Evolutionary conservation across 2,113 vertebrate species (phyloP).

Genomic region (Proteles cristata): DNA sequence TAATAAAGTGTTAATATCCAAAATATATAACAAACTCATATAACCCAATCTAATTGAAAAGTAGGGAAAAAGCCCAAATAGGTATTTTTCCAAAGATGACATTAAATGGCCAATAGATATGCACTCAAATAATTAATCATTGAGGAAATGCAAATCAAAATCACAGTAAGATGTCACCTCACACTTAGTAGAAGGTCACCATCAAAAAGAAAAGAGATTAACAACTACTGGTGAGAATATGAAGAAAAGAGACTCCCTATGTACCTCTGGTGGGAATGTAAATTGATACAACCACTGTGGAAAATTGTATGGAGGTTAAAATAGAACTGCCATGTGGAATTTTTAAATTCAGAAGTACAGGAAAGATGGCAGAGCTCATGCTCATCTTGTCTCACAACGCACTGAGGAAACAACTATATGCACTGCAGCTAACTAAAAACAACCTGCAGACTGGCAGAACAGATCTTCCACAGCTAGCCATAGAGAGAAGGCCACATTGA

Average conservation of each 20-base stretch:
- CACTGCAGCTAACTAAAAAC: not conserved
- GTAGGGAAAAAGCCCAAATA: not conserved
- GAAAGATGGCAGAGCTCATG: not conserved
- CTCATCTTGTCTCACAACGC: not conserved
- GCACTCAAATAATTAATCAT: not conserved
- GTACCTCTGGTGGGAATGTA: not conserved
- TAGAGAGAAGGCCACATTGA: not conserved
- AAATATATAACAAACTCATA: not conserved
- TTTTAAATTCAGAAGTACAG: not conserved
- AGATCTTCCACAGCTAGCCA: not conserved
- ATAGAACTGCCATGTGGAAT: not conserved
- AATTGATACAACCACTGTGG: not conserved
- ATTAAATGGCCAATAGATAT: not conserved
- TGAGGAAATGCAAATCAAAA: not conserved
- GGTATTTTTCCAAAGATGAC: not conserved
- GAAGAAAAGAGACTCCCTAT: not conserved
- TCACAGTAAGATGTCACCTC: not conserved
- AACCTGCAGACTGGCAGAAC: not conserved
- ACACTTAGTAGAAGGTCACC: not conserved
- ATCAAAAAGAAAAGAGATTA: not conserved
- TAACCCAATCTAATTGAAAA: not conserved
- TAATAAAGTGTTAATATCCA: not conserved
- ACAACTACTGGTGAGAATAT: not conserved
- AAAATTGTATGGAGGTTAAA: not conserved
- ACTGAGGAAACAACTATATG: not conserved